Conservation (phyloP, 2,888 invertebrate species). For the Hyposoter didymator region DNA sequence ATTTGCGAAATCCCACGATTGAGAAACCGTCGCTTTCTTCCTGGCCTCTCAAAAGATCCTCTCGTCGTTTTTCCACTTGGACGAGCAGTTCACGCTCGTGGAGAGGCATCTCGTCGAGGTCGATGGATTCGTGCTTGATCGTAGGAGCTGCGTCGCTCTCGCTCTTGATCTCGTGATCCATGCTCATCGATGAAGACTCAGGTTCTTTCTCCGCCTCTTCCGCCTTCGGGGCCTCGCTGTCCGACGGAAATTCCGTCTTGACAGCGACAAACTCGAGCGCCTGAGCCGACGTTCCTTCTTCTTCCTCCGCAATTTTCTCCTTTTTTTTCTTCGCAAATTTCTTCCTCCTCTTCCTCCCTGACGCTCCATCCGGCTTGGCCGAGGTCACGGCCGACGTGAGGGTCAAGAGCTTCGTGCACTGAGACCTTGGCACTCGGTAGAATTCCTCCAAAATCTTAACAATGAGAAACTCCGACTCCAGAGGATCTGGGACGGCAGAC, state of each 20-base stretch:
- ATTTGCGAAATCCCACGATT: not conserved
- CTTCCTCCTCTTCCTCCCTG: not conserved
- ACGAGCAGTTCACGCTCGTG: conserved; percentile 11
- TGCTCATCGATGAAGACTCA: not conserved
- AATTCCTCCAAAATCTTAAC: conserved; percentile 54
- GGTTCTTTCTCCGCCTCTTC: not conserved
- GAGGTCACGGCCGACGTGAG: not conserved
- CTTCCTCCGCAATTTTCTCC: not conserved
- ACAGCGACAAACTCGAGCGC: conserved; percentile 25
- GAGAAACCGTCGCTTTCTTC: not conserved
- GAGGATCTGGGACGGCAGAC: conserved; percentile 56
- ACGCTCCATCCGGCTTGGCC: not conserved
- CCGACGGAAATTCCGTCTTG: conserved; percentile 22
- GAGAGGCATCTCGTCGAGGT: conserved; percentile 35
- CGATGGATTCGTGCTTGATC: conserved; percentile 29
- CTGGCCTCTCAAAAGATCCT: not conserved
- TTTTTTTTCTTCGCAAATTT: not conserved
- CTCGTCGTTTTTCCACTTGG: not conserved
- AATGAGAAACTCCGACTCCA: conserved; percentile 49
- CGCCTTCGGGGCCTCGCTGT: not conserved
- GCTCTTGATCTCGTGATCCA: not conserved
- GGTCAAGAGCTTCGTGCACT: conserved; percentile 43
- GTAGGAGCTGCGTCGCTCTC: not conserved
- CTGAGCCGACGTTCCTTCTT: not conserved
- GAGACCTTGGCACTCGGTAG: conserved; percentile 59